Evolutionary conservation across 1,140 invertebrate genomes (phyloP), one percentile per base, ranked within the genome.

Genomic region (Heliconius eleuchia): DNA sequence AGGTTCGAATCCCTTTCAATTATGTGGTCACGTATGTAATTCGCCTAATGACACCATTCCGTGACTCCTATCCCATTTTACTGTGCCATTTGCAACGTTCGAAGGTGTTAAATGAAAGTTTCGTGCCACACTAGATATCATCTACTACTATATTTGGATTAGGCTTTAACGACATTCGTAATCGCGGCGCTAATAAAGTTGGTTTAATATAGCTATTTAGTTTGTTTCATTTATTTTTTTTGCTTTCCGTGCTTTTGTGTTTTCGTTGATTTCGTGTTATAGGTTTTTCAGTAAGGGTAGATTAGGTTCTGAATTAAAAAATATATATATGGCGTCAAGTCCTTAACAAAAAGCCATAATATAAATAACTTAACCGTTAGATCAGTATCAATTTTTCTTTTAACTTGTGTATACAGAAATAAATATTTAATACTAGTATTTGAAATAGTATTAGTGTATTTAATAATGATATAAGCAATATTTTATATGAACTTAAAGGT

Each of bases 61-160:
- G 83, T 88, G 88, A 87, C 86, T 84, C 73, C 77, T 77, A 83
- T 86, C 85, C 74, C 72, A 83, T 83, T 85, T 89, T 86, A 82
- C 80, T 84, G 79, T 80, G 80, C 79, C 83, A 79, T 85, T 87
- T 81, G 77, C 82, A 75, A 77, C 80, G 82, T 86, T 82, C 79
- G 72, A 76, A 88, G 87, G 87, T 87, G 86, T 84, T 86, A 86
- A 88, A 89, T 89, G 88, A 85, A 86, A 82, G 78, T 89, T 88
- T 86, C 84, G 84, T 88, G 88, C 86, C 83, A 82, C 73, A 78
- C 52, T 46, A 66, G 76, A 81, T 81, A 81, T 80, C 75, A 80
- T 81, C 80, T 81, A 75, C 73, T 46, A 46, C 73, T 75, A 81
- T 77, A 77, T 80, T 80, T 74, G 79, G 46, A 80, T 80, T 77